Base-by-base conservation (phyloP, 2,113 vertebrate species). In the Actinemys pallida region DNA sequence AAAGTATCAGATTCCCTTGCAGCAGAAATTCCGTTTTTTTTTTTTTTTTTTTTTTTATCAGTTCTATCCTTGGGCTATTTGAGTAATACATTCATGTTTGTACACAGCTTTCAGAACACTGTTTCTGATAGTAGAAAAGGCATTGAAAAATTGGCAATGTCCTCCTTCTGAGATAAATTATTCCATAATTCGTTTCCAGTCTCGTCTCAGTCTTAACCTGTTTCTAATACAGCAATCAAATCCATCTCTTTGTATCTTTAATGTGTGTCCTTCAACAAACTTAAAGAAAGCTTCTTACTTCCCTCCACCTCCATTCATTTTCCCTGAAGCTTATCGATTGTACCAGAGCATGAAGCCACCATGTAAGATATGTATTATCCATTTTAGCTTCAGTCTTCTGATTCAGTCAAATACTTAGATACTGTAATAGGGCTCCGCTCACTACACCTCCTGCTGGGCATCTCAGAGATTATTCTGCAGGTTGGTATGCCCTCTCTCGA, bases 241-340 rank as follows among this genome's bases (percentile, higher is more conserved):
- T n/a, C 79, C 35, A 35, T 76, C 59, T 84, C 65, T 75, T 87
- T 87, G 90, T 53, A 54, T 84, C 78, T 88, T 88, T 92, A 92
- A 92, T 84, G 35, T 69, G 62, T 79, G 29, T 45, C 49, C 31
- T 69, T 80, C 86, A 69, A 56, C 78, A 45, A 88, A 84, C 45
- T 79, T 78, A 47, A 79, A 84, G 11, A 47, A 54, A 62, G n/a
- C 47, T 47, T 76, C 11, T 27, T 25, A 78, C 42, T 47, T 78
- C 25, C 12, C 49, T 62, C 81, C 16, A n/a, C 52, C 47, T 79
- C 72, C 81, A 52, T 81, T 11, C 56, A 39, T 20, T 79, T 22
- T n/a, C 69, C n/a, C 29, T 62, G 6, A 75, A n/a, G 39, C n/a
- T 53, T 54, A 65, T 79, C 6, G 19, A 45, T 76, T n/a, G 31